phyloP scores from a whole-genome alignment of 1,140 invertebrate genomes.

The Bombus impatiens region DNA sequence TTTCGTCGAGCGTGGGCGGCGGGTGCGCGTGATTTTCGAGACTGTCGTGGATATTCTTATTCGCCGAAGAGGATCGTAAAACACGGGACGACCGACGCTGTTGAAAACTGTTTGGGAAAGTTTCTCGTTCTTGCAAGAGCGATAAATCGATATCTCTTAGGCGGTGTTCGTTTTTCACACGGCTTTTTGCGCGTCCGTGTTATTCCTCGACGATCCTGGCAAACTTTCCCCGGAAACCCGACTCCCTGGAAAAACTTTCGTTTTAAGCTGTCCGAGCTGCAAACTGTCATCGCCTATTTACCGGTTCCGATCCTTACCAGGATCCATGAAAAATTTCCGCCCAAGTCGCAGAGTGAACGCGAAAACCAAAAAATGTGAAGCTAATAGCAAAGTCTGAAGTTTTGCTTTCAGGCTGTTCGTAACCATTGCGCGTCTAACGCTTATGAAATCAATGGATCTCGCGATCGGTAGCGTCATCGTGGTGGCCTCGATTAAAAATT shows the following conservation, averaged over 20 bases:
- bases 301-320: neutral
- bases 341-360: neutral
- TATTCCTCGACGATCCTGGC: constrained; percentile 42
- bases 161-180: constrained; percentile 23
- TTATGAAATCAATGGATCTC: neutral
- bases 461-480: neutral
- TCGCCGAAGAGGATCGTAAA: neutral
- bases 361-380: neutral
- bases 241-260: constrained; percentile 50
- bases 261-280: constrained; percentile 55
- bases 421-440: neutral
- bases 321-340: neutral
- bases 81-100: constrained; percentile 1
- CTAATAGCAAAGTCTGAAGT: neutral
- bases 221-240: constrained; percentile 39
- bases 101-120: constrained; percentile 34
- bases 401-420: too few relatives aligned
- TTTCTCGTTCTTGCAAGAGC: constrained; percentile 22
- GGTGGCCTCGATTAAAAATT: constrained; percentile 8
- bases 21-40: neutral
- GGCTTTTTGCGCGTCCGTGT: constrained; percentile 23
- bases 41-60: constrained; percentile 4
- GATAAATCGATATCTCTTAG: constrained; percentile 52
- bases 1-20: neutral
- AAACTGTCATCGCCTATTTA: constrained; percentile 55